phyloP scores from a whole-genome alignment of 2,113 vertebrate genomes.

The Cricetomys ansorgei region DNA sequence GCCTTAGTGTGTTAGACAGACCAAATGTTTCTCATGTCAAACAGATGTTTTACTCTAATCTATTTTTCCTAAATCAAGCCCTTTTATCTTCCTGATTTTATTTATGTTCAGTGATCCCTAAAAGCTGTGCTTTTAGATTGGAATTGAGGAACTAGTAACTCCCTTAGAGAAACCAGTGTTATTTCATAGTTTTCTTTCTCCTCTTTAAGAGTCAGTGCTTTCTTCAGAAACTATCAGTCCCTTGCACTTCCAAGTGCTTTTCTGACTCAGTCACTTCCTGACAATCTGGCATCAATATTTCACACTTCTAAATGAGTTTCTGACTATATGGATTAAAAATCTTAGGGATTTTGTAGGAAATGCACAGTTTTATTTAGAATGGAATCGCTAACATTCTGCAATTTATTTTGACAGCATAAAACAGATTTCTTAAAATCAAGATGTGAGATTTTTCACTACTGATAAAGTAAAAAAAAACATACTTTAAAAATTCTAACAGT shows the following conservation, averaged over 20 bases:
- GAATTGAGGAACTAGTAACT: neutral
- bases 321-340: neutral
- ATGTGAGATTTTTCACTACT: neutral
- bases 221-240: neutral
- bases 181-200: neutral
- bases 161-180: neutral
- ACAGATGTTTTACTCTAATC: neutral
- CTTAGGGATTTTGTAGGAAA: neutral
- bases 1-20: neutral
- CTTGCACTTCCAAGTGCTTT: neutral
- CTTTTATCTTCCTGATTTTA: slow-evolving; percentile 22
- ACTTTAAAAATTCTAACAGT: neutral
- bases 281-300: neutral
- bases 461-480: neutral
- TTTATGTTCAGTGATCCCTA: neutral
- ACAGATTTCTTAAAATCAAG: slow-evolving; percentile 12
- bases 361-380: neutral
- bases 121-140: neutral
- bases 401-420: slow-evolving; percentile 10
- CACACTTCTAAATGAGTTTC: neutral
- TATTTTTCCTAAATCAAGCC: neutral
- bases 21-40: slow-evolving; percentile 2
- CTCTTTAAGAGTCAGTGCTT: neutral
- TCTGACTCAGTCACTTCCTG: neutral
- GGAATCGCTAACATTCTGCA: neutral